Evolutionary conservation across 2,888 invertebrate genomes (phyloP), one percentile per base, ranked within the genome.

Genomic region (Koerneria pararmatus): DNA sequence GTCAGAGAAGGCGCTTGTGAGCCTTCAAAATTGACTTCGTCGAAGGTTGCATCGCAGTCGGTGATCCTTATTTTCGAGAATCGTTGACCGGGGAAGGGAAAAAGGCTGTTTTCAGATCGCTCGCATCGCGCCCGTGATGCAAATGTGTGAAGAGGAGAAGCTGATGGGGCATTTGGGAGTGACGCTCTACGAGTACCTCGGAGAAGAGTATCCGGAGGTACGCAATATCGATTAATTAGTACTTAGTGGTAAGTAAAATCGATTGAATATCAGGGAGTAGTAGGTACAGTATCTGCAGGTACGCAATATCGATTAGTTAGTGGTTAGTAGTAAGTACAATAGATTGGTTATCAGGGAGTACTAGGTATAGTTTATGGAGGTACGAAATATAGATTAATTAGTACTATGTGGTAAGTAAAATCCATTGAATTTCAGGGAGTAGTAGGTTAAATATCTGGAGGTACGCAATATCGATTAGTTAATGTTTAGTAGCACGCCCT

Each of bases 81-180:
- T n/a, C n/a, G n/a, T n/a, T n/a, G n/a, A n/a, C n/a, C n/a, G n/a
- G n/a, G n/a, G n/a, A n/a, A n/a, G n/a, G n/a, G n/a, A n/a, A 53
- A 53, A 53, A 53, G 11, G 24, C 11, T 27, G 15, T 37, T 58
- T 72, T 61, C 63, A 77, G 74, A 98, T 99, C 81, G 94, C 97
- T 0, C 89, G 95, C 64, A 95, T 87, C 53, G 98, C 98, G 1
- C 92, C 95, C 3, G 97, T 99, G 35, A 99, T 99, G 98, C 97
- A 97, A 85, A 94, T 95, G 0, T 99, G 98, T 83, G 95, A 97
- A 85, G 98, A 99, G 89, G 98, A 98, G 87, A 97, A 98, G 86
- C 87, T 99, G 57, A 98, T 99, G 97, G 95, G 97, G 0, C 98
- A 99, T 89, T 89, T 98, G 84, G 98, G 98, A 71, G 94, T 98